phyloP scores from a whole-genome alignment of 2,888 invertebrate genomes.

The Drosophila mulleri region DNA sequence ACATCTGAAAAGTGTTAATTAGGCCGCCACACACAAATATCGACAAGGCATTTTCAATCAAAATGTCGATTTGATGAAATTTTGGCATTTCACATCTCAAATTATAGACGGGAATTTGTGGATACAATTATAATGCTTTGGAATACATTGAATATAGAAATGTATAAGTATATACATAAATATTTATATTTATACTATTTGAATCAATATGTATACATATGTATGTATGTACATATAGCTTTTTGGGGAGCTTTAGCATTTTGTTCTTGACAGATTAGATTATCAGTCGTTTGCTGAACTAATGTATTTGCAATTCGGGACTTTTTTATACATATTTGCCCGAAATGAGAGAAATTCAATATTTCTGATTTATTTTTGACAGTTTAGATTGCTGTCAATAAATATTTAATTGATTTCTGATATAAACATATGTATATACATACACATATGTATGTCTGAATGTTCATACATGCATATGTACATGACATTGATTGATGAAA shows the following conservation, averaged over 20 bases:
- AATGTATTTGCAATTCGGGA: not conserved
- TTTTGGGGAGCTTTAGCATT: not conserved
- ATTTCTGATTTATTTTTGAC: slow-evolving; percentile 22
- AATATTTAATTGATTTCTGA: slow-evolving; percentile 66
- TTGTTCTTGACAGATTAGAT: slow-evolving; percentile 3
- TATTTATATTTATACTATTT: no score
- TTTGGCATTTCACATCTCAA: slow-evolving; percentile 1
- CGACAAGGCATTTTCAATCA: slow-evolving; percentile 5
- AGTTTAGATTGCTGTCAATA: slow-evolving; percentile 49
- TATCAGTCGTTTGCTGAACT: not conserved
- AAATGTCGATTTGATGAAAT: not conserved
- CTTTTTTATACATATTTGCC: not conserved
- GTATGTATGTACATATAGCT: not conserved
- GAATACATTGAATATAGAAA: not conserved
- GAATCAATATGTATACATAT: no score
- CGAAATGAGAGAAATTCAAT: slow-evolving; percentile 40
- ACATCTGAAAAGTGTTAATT: slow-evolving; percentile 65
- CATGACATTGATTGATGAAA: slow-evolving; percentile 51
- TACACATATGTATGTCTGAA: no score
- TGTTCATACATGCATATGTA: no score
- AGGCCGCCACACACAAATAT: slow-evolving; percentile 48
- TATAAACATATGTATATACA: slow-evolving; percentile 26
- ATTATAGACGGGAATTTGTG: not conserved
- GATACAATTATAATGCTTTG: not conserved
- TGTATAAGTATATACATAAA: no score